A percentile compares a stretch with the other conserved stretches of the same genome.
These are phyloP conservation scores for Astyanax mexicanus DNA, from an alignment of 2,797 vertebrate genomes.

Conservation along the genomic window DNA sequence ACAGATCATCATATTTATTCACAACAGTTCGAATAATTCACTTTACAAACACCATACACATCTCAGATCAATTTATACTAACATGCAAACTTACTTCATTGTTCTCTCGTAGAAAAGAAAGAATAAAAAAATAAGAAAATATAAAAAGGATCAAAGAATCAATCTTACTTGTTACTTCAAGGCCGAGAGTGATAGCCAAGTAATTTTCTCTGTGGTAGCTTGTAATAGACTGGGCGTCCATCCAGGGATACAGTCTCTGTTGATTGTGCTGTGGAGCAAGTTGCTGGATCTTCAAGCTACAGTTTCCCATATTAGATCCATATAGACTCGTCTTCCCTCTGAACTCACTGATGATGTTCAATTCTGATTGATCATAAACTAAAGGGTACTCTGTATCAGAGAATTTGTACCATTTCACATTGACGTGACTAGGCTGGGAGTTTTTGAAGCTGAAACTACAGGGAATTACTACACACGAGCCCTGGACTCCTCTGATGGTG, in stretches of 20 bases:
- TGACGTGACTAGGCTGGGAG: slow-evolving; percentile 26
- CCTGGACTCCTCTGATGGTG: slow-evolving; percentile 59
- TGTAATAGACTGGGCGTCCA: slow-evolving; percentile 63
- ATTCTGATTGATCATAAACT: slow-evolving; percentile 49
- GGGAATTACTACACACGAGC: slow-evolving; percentile 70
- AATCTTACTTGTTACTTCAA: slow-evolving; percentile 28
- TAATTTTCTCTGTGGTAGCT: slow-evolving; percentile 33
- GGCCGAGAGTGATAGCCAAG: slow-evolving; percentile 15
- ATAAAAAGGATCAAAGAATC: background rate
- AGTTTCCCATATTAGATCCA: slow-evolving; percentile 54
- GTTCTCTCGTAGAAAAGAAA: too few relatives aligned
- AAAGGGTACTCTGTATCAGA: slow-evolving; percentile 30
- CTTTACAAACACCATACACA: too few relatives aligned
- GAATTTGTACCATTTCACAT: slow-evolving; percentile 67
- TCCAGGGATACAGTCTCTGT: slow-evolving; percentile 67
- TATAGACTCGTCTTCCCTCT: slow-evolving; percentile 53
- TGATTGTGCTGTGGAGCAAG: slow-evolving; percentile 56
- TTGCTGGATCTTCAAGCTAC: slow-evolving; percentile 65
- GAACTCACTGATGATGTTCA: slow-evolving; percentile 38
- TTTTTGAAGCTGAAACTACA: slow-evolving; percentile 64
- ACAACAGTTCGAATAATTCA: too few relatives aligned
- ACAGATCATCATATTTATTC: too few relatives aligned
- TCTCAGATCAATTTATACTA: too few relatives aligned
- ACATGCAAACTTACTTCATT: too few relatives aligned
- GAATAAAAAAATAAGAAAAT: too few relatives aligned